Conservation (phyloP, 2,888 invertebrate species). For the Punctoribates punctum region DNA sequence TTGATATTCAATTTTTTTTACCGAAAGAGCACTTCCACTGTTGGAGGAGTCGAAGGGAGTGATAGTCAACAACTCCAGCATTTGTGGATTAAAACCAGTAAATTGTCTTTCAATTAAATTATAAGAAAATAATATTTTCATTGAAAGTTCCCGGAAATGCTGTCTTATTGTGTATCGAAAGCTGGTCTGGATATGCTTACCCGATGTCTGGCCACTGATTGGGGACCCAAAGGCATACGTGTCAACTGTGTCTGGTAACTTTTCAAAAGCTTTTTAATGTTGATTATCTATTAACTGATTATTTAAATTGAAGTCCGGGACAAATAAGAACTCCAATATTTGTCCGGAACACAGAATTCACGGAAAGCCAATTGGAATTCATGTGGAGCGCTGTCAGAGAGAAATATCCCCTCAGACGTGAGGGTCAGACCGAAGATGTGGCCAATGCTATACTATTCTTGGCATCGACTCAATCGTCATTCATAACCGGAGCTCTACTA, state of each 20-base stretch:
- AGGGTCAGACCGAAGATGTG: slow-evolving; percentile 78
- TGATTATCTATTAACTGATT: neutral
- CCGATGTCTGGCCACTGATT: slow-evolving; percentile 7
- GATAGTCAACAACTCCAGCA: neutral
- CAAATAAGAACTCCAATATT: slow-evolving; percentile 12
- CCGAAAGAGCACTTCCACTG: neutral
- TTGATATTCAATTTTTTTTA: neutral
- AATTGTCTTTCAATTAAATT: neutral
- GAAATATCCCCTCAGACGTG: slow-evolving; percentile 58
- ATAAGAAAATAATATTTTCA: neutral
- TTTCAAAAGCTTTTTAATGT: neutral
- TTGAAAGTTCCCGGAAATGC: neutral
- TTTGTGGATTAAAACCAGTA: slow-evolving; percentile 6
- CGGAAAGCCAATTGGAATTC: neutral
- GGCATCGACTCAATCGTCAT: slow-evolving; percentile 77
- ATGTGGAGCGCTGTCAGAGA: neutral
- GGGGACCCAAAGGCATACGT: slow-evolving; percentile 1
- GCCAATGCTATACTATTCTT: slow-evolving; percentile 86
- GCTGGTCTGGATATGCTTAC: slow-evolving; percentile 2
- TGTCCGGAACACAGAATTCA: neutral
- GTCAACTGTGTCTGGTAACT: neutral
- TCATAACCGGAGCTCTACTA: slow-evolving; percentile 81
- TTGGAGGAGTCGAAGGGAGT: neutral
- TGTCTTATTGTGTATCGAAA: slow-evolving; percentile 5
- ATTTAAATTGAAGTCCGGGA: neutral